phyloP scores from a whole-genome alignment of 1,140 invertebrate genomes.

The Zaprionus vittiger region DNA sequence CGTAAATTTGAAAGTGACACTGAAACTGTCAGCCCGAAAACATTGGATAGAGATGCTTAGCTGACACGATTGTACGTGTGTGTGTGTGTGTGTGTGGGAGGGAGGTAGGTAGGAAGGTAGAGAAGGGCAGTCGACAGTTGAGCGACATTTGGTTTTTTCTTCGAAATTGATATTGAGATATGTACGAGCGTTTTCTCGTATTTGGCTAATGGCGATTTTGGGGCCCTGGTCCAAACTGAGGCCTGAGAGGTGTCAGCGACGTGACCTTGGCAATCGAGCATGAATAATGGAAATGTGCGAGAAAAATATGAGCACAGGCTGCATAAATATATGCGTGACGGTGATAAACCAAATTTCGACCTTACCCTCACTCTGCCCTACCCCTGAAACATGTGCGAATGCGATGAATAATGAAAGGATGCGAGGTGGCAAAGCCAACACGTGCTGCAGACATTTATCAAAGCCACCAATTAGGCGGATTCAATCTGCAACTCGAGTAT shows the following conservation, averaged over 20 bases:
- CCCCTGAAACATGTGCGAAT: constrained; percentile 8
- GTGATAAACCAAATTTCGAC: constrained; percentile 25
- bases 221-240: background rate
- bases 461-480: constrained; percentile 34
- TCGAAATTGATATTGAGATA: constrained; percentile 46
- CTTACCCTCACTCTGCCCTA: background rate
- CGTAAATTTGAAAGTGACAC: constrained; percentile 63
- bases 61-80: background rate
- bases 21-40: constrained; percentile 30
- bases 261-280: constrained; percentile 55
- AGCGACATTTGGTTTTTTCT: constrained; percentile 46
- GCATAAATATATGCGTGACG: constrained; percentile 40
- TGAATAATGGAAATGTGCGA: constrained; percentile 56
- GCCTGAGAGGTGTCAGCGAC: constrained; percentile 30
- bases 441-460: constrained; percentile 25
- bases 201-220: constrained; percentile 40
- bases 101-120: background rate
- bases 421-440: constrained; percentile 1
- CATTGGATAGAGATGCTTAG: constrained; percentile 42
- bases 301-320: constrained; percentile 35
- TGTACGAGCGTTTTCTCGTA: constrained; percentile 49
- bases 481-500: background rate
- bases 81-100: background rate
- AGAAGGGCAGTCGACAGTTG: constrained; percentile 34
- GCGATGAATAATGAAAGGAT: constrained; percentile 2